Conservation (phyloP, 2,113 vertebrate genomes). For the Istiophorus platypterus region DNA sequence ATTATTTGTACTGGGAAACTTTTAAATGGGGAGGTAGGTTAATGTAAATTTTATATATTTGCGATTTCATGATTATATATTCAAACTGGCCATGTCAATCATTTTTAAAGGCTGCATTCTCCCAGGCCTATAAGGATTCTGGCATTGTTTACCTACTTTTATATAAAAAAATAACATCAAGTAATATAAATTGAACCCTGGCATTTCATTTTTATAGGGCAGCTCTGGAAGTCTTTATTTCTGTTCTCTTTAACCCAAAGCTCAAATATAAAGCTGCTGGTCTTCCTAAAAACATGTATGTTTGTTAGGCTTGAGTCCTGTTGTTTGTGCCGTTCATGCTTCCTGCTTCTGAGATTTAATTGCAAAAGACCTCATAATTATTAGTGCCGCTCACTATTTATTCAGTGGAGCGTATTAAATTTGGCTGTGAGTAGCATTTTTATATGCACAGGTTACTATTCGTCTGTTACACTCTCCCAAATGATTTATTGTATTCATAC, state of each 20-base stretch:
- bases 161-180: constrained; percentile 13
- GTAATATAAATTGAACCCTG: constrained; percentile 9
- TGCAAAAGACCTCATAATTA: background rate
- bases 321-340: background rate
- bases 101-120: background rate
- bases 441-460: background rate
- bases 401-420: background rate
- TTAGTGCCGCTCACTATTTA: background rate
- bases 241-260: no score
- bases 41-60: background rate
- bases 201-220: constrained; percentile 9
- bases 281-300: background rate
- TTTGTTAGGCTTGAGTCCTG: background rate
- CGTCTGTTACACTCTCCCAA: background rate
- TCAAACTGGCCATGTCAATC: constrained; percentile 6
- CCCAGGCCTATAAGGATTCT: background rate
- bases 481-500: constrained; percentile 28
- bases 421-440: background rate
- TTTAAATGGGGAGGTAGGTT: background rate
- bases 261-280: background rate
- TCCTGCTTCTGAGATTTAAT: background rate
- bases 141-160: background rate
- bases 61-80: background rate
- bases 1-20: background rate
- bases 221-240: background rate